These are phyloP conservation scores for Ictalurus furcatus DNA, from an alignment of 2,113 vertebrate genomes.

Conservation along the genomic window DNA sequence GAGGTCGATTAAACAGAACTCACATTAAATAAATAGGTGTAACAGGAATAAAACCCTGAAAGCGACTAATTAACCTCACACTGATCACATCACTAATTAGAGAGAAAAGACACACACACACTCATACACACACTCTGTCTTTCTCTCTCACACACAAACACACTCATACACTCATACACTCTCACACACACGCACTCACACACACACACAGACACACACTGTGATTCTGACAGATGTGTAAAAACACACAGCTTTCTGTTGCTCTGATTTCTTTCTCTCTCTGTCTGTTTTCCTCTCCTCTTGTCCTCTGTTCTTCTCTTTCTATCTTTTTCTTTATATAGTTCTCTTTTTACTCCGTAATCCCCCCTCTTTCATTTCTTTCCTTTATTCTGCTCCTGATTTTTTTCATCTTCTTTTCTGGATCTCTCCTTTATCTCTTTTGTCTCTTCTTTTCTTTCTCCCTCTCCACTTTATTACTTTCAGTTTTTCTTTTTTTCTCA, in stretches of 20 bases:
- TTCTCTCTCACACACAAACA: not conserved
- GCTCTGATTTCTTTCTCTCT: not conserved
- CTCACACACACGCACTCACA: not conserved
- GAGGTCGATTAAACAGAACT: not conserved
- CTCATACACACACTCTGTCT: not conserved
- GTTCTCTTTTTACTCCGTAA: not conserved
- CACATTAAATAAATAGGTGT: constrained; percentile 5
- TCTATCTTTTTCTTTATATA: not conserved
- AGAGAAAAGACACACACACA: constrained; percentile 2
- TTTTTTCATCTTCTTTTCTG: not conserved
- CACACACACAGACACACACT: not conserved
- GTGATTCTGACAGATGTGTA: constrained; percentile 2
- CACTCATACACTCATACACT: not conserved
- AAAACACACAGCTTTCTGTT: not conserved
- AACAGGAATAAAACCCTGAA: constrained; percentile 8
- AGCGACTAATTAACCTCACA: constrained; percentile 10
- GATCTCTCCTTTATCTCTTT: not conserved
- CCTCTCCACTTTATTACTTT: not conserved
- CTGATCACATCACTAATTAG: constrained; percentile 15
- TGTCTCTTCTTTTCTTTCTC: not conserved
- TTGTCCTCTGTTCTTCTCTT: not conserved
- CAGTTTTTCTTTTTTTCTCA: not conserved
- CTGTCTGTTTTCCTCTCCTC: not conserved
- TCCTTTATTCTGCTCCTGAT: not conserved
- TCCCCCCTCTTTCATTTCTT: not conserved